phyloP scores from a whole-genome alignment of 2,888 invertebrate species.

The Panorpa germanica region DNA sequence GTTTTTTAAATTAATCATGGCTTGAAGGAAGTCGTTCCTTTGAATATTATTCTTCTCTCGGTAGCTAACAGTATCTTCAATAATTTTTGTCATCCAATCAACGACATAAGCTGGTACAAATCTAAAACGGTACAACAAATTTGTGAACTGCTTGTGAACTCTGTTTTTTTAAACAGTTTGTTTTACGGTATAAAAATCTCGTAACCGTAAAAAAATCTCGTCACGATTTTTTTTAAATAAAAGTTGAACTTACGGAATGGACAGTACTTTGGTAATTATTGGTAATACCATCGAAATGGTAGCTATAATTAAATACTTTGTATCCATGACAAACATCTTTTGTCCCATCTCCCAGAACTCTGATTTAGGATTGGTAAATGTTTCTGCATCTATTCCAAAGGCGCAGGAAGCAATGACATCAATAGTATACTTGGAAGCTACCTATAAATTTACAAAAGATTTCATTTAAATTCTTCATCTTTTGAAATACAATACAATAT shows the following conservation, averaged over 20 bases:
- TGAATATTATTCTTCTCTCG: slow-evolving; percentile 21
- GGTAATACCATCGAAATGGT: slow-evolving; percentile 7
- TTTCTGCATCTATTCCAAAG: slow-evolving; percentile 11
- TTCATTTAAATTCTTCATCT: too few relatives aligned
- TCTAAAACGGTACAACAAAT: neutral
- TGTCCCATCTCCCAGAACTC: slow-evolving; percentile 11
- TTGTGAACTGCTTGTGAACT: too few relatives aligned
- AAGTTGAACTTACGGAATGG: slow-evolving; percentile 7
- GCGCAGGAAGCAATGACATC: slow-evolving; percentile 11
- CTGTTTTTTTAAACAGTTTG: too few relatives aligned
- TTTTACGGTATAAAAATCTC: too few relatives aligned
- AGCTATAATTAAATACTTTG: slow-evolving; percentile 3
- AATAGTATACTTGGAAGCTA: slow-evolving; percentile 10
- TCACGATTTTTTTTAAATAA: neutral
- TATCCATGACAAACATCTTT: slow-evolving; percentile 9
- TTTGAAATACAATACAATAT: too few relatives aligned
- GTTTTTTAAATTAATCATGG: slow-evolving; percentile 29
- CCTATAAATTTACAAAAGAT: too few relatives aligned
- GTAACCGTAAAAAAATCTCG: too few relatives aligned
- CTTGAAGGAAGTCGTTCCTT: slow-evolving; percentile 32
- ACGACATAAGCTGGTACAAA: slow-evolving; percentile 1
- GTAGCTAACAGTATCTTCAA: slow-evolving; percentile 24
- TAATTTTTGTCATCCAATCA: slow-evolving; percentile 16
- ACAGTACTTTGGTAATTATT: slow-evolving; percentile 4
- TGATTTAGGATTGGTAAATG: slow-evolving; percentile 12